Conservation (phyloP, 2,888 invertebrate species). For the Morpho deidamia region DNA sequence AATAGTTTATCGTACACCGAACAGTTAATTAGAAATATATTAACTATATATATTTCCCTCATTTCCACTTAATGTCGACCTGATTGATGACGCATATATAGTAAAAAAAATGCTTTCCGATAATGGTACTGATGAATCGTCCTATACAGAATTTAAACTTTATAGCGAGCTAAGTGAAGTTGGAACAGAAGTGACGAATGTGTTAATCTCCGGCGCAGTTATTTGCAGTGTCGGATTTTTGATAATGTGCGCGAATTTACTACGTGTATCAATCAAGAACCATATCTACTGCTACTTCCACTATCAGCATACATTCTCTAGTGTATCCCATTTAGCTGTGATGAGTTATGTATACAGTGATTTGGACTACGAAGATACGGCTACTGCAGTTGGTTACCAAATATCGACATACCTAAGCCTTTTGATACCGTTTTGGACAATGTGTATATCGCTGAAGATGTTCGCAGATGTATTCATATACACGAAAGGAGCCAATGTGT, state of each 20-base stretch:
- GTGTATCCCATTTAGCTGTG: slow-evolving; percentile 1
- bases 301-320: slow-evolving; percentile 4
- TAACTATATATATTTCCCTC: too few relatives aligned
- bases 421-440: slow-evolving; percentile 21
- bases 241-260: background rate
- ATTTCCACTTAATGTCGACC: too few relatives aligned
- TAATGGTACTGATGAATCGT: background rate
- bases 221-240: background rate
- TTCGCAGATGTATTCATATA: slow-evolving; percentile 24
- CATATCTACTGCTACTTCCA: background rate
- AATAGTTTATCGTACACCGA: too few relatives aligned
- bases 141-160: background rate
- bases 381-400: background rate
- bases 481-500: slow-evolving; percentile 12
- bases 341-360: background rate
- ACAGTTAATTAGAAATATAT: too few relatives aligned
- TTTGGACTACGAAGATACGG: background rate
- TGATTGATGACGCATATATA: background rate
- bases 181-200: background rate
- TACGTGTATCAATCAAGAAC: background rate
- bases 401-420: slow-evolving; percentile 2
- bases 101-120: background rate
- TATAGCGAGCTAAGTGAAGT: background rate
- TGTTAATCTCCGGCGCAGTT: background rate
- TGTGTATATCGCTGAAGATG: slow-evolving; percentile 18